Conservation (phyloP, 2,888 invertebrate species). For the Scelioninae gen. 2 region DNA sequence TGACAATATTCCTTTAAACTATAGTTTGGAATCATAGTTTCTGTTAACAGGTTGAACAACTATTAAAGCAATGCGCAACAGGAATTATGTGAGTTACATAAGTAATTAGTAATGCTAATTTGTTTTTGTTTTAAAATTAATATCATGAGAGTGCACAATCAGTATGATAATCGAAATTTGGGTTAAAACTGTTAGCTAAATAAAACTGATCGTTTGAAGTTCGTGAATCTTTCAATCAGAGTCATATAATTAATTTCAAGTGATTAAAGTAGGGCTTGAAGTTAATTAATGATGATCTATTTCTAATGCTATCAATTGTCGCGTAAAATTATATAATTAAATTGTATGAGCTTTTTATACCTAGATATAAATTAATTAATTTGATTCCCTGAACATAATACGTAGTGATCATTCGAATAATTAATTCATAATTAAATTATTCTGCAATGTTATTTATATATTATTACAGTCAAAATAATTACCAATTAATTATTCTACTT, state of each 20-base stretch:
- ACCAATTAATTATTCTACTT: no score
- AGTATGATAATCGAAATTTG: constrained; percentile 1
- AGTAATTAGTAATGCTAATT: constrained; percentile 12
- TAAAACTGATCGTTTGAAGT: constrained; percentile 26
- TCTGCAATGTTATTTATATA: background rate
- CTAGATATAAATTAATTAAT: constrained; percentile 20
- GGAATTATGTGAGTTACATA: constrained; percentile 5
- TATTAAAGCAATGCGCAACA: constrained; percentile 19
- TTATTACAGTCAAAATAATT: no score
- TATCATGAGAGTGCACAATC: constrained; percentile 1
- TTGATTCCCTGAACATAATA: constrained; percentile 14
- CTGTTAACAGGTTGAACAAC: no score
- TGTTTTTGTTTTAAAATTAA: no score
- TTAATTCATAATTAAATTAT: background rate
- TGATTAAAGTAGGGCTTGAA: background rate
- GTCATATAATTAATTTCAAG: constrained; percentile 1
- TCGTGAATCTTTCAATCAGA: background rate
- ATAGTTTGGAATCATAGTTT: no score
- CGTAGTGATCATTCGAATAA: background rate
- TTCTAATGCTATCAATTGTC: background rate
- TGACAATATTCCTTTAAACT: no score
- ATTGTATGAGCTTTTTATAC: constrained; percentile 27
- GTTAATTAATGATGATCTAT: background rate
- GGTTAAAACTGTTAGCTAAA: constrained; percentile 9
- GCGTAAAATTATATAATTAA: constrained; percentile 19